Base-by-base conservation (phyloP, 2,797 vertebrate species). In the Betta splendens region DNA sequence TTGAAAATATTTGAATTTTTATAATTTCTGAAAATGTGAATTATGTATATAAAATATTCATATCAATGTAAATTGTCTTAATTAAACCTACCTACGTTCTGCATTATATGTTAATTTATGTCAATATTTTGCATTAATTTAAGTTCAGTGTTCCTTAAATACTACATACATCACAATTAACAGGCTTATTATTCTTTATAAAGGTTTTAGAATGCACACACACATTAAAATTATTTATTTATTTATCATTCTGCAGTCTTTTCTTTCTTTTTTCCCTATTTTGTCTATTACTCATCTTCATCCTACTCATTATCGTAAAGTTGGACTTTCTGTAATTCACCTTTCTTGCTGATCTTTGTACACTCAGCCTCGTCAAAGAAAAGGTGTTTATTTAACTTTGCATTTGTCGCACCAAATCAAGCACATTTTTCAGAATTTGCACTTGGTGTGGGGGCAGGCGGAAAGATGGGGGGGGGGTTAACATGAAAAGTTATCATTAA, bases 401-500 rank as follows among this genome's bases (percentile, higher is more conserved):
- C n/a, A n/a, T n/a, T n/a, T n/a, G n/a, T n/a, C n/a, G n/a, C n/a
- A n/a, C n/a, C n/a, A n/a, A n/a, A n/a, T n/a, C n/a, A n/a, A n/a
- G n/a, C 55, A 59, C 42, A 64, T 71, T 79, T 83, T 60, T 48
- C 29, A 64, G 81, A 81, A 77, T 77, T 61, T 77, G 64, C 9
- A 21, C 69, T 63, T 66, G 42, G 53, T 44, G 33, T 77, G 68
- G 61, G 61, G 69, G 63, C 72, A 38, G 63, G 25, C 6, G 53
- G 67, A 64, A 35, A 75, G 44, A 54, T 48, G 63, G 58, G 48
- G 33, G 31, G 79, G 80, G 85, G 50, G 84, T 91, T 91, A 83
- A 88, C 92, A 86, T 93, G 89, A 86, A 91, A 91, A 92, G 89
- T 93, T 89, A 90, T 91, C 85, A 89, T 91, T 88, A 85, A 91